Conservation (phyloP, 2,797 vertebrate species). For the Rhodeus uyekii region DNA sequence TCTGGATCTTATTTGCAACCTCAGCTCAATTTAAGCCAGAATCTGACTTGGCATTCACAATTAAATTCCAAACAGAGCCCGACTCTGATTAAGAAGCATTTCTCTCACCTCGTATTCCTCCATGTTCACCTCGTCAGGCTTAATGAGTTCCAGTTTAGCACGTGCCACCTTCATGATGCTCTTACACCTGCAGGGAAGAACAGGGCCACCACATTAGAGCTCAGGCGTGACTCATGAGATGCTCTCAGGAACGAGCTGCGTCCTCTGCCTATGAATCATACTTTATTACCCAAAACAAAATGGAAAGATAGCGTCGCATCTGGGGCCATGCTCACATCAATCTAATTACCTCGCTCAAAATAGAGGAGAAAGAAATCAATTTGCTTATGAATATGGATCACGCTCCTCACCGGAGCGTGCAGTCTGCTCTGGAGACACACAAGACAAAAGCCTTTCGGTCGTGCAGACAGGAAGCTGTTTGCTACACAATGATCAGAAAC, state of each 20-base stretch:
- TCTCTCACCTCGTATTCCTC: conserved; percentile 92
- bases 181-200: conserved; percentile 82
- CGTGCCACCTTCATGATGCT: conserved; percentile 98
- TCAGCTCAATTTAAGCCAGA: neutral
- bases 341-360: conserved; percentile 78
- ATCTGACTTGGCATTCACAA: neutral
- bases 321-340: conserved; percentile 71
- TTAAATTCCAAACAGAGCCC: neutral
- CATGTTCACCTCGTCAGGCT: conserved; percentile 95
- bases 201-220: conserved; percentile 10
- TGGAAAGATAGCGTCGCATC: conserved; percentile 75
- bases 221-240: conserved; percentile 64
- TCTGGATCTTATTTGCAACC: neutral
- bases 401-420: conserved; percentile 60
- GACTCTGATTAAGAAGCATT: neutral
- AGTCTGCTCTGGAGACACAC: conserved; percentile 27
- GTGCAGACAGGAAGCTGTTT: neutral
- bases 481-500: conserved; percentile 4
- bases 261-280: conserved; percentile 75
- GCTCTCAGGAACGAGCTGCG: conserved; percentile 65
- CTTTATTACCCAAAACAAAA: conserved; percentile 75
- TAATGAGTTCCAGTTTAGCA: conserved; percentile 95
- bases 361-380: conserved; percentile 75
- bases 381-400: conserved; percentile 74
- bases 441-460: conserved; percentile 32